A percentile compares a stretch with the other conserved stretches of the same genome.
Evolutionary conservation across 2,888 invertebrate genomes (phyloP).

Genomic region (Cephonodes hylas): DNA sequence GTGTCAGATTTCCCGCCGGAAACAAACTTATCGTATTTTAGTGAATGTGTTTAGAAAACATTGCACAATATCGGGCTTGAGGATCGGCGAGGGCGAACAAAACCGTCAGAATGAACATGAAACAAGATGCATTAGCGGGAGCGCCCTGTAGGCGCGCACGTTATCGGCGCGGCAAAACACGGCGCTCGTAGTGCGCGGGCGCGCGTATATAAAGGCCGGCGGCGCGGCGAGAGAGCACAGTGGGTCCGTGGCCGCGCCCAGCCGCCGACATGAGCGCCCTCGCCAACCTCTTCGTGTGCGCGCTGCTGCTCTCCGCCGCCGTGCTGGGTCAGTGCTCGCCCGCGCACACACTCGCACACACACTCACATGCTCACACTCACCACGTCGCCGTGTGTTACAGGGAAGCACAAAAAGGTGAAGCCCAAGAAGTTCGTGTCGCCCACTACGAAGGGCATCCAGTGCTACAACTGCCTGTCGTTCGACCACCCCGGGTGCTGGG

Average conservation of each 20-base stretch:
- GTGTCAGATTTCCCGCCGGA: neutral
- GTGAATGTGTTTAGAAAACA: neutral
- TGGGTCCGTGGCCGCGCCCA: neutral
- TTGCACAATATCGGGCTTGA: neutral
- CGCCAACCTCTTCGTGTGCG: conserved; percentile 46
- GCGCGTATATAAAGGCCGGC: neutral
- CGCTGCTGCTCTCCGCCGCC: conserved; percentile 51
- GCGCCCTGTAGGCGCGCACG: neutral
- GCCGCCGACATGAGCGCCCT: conserved; percentile 36
- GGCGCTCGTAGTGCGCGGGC: neutral
- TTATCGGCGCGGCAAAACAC: neutral
- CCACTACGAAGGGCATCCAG: conserved; percentile 65
- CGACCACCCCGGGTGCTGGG: conserved; percentile 77
- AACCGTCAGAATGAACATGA: neutral
- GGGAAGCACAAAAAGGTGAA: conserved; percentile 70
- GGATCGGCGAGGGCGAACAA: neutral
- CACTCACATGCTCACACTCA: neutral
- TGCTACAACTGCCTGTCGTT: conserved; percentile 76
- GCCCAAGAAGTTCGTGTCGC: conserved; percentile 66
- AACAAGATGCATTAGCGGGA: neutral
- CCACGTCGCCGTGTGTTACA: conserved; percentile 23
- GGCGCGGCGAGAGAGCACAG: neutral
- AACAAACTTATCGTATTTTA: neutral
- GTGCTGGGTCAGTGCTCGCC: conserved; percentile 48
- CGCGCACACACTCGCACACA: neutral